Conservation (phyloP, 2,888 invertebrate genomes). For the Ichneumon xanthorius region DNA sequence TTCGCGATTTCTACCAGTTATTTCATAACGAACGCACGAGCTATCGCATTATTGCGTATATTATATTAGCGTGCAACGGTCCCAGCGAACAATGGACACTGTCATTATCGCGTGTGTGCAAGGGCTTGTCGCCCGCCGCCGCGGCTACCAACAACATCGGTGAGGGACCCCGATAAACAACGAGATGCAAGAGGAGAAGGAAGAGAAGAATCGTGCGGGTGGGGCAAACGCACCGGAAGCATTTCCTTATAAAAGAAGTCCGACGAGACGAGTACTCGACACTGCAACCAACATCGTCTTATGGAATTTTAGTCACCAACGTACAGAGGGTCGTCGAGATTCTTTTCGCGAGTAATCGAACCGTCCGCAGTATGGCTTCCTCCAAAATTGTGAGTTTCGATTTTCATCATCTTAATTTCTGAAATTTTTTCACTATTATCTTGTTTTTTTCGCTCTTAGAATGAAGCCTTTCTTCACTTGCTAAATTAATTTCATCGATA, state of each 20-base stretch:
- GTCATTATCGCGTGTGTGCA: constrained; percentile 70
- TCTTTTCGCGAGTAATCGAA: constrained; percentile 43
- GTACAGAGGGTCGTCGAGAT: constrained; percentile 32
- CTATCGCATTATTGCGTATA: constrained; percentile 63
- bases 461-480: not conserved
- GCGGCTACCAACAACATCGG: constrained; percentile 30
- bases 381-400: constrained; percentile 77
- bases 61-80: constrained; percentile 50
- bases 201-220: constrained; percentile 54
- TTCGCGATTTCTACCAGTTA: constrained; percentile 42
- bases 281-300: constrained; percentile 50
- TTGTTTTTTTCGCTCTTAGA: not conserved
- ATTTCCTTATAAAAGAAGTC: constrained; percentile 77
- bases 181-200: constrained; percentile 46
- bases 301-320: constrained; percentile 37
- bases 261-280: constrained; percentile 51
- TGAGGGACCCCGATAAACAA: constrained; percentile 49
- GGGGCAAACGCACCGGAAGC: constrained; percentile 67
- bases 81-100: constrained; percentile 67
- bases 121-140: constrained; percentile 49
- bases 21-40: constrained; percentile 54
- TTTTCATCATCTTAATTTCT: not conserved
- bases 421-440: not conserved
- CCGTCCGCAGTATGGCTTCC: constrained; percentile 76
- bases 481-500: not conserved